Evolutionary conservation across 2,113 vertebrate genomes (phyloP).

Genomic region (Gymnogyps californianus): DNA sequence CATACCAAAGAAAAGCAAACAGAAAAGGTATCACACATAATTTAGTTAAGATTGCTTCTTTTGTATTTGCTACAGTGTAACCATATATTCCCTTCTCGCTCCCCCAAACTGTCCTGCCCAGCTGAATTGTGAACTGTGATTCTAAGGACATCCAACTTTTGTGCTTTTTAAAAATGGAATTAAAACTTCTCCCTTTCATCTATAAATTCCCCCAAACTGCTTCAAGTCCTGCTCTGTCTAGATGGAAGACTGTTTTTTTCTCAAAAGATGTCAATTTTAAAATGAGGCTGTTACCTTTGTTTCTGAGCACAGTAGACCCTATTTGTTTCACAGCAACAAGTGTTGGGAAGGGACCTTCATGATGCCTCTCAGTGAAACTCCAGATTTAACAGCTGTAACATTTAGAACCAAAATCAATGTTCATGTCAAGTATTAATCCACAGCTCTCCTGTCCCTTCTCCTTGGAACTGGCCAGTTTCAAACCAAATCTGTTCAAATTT

Average conservation of each 20-base stretch:
- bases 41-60: neutral
- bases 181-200: neutral
- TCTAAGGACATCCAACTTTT: neutral
- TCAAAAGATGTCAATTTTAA: neutral
- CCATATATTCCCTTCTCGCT: neutral
- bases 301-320: neutral
- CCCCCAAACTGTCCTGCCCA: neutral
- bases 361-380: neutral
- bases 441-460: neutral
- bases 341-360: neutral
- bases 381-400: neutral
- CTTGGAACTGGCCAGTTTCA: neutral
- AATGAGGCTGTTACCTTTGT: neutral
- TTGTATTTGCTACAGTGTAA: neutral
- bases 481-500: neutral
- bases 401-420: neutral
- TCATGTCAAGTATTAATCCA: neutral
- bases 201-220: neutral
- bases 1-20: neutral
- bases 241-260: neutral
- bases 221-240: neutral
- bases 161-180: neutral
- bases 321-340: neutral
- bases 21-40: neutral
- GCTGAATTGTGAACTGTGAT: neutral